phyloP scores from a whole-genome alignment of 2,888 invertebrate genomes.

The Oconnorella tubifera region DNA sequence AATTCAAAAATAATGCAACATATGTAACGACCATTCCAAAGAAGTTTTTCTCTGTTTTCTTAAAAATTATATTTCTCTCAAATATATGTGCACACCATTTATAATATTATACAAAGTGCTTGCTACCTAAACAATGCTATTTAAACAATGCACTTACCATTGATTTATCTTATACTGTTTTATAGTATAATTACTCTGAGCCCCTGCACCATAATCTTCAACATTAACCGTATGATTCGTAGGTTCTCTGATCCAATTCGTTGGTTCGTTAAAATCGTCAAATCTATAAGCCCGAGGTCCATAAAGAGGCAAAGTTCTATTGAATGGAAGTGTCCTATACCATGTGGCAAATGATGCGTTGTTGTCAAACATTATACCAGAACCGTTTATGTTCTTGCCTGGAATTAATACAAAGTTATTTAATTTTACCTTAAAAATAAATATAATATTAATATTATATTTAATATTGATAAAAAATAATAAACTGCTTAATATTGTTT shows the following conservation, averaged over 20 bases:
- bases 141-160: conserved; percentile 64
- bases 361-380: conserved; percentile 87
- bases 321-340: conserved; percentile 84
- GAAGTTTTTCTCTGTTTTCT: too few relatives aligned
- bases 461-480: too few relatives aligned
- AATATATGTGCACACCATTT: too few relatives aligned
- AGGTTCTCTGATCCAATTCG: conserved; percentile 88
- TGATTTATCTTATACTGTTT: conserved; percentile 87
- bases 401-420: too few relatives aligned
- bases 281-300: conserved; percentile 79
- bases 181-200: conserved; percentile 82
- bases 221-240: conserved; percentile 80
- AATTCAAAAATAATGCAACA: too few relatives aligned
- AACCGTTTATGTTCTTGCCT: conserved; percentile 73
- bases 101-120: too few relatives aligned
- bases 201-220: conserved; percentile 64
- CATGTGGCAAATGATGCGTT: conserved; percentile 91
- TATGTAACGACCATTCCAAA: too few relatives aligned
- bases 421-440: too few relatives aligned
- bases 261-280: conserved; percentile 69
- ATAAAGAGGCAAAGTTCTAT: conserved; percentile 88
- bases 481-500: too few relatives aligned
- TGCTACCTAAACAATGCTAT: too few relatives aligned
- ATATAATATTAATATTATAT: too few relatives aligned
- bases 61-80: too few relatives aligned